These are phyloP conservation scores for Nothoprocta pentlandii DNA, from an alignment of 2,113 vertebrate species.

Conservation along the genomic window DNA sequence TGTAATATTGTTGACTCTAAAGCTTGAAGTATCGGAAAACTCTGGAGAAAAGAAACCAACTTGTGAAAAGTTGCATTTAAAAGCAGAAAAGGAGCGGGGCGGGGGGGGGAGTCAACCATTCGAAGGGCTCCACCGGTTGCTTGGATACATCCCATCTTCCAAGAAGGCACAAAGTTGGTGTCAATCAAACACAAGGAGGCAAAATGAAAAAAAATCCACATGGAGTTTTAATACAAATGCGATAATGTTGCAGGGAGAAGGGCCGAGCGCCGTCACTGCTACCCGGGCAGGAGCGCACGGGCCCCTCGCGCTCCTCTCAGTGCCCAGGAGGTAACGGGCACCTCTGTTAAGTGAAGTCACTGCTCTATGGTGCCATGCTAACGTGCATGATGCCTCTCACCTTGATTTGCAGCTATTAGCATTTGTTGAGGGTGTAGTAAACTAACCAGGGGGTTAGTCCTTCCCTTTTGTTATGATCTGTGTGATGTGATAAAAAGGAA, in stretches of 20 bases:
- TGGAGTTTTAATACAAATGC: background rate
- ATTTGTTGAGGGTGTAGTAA: slow-evolving; percentile 9
- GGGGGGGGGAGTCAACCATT: background rate
- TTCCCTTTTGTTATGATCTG: slow-evolving; percentile 45
- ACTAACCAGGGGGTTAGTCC: slow-evolving; percentile 57
- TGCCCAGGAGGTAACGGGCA: slow-evolving; percentile 16
- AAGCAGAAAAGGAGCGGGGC: background rate
- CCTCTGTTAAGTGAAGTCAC: background rate
- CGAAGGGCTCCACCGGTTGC: background rate
- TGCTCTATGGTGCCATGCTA: background rate
- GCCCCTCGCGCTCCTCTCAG: background rate
- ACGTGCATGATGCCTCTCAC: background rate
- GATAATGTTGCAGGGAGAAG: background rate
- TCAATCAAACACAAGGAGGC: background rate
- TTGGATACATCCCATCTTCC: background rate
- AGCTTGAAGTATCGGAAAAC: slow-evolving; percentile 29
- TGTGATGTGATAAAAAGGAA: slow-evolving; percentile 63
- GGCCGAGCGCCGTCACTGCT: background rate
- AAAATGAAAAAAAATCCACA: background rate
- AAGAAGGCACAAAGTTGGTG: background rate
- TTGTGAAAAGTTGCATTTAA: background rate
- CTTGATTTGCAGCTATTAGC: slow-evolving; percentile 12
- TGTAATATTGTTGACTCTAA: background rate
- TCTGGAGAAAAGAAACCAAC: slow-evolving; percentile 6
- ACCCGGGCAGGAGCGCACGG: background rate